Conservation (phyloP, 2,888 invertebrate species). For the Neoaliturus tenellus region DNA sequence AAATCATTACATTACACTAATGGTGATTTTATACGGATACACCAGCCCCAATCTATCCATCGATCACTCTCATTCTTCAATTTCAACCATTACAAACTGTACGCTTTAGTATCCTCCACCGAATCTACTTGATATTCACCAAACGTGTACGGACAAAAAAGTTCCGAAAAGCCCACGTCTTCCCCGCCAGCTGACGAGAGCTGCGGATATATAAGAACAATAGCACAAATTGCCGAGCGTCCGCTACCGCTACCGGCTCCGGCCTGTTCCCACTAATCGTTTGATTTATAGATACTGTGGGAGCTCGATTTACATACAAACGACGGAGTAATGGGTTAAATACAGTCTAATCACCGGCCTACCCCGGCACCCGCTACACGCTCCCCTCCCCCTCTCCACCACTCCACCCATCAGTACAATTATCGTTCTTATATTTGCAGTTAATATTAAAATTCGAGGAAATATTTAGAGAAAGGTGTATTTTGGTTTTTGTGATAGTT, state of each 20-base stretch:
- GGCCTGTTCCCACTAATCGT: slow-evolving; percentile 27
- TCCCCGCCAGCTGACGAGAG: not conserved
- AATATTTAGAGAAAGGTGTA: too few species aligned
- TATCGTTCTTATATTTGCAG: slow-evolving; percentile 17
- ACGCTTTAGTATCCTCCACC: too few species aligned
- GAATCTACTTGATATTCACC: not conserved
- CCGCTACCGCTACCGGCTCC: slow-evolving; percentile 36
- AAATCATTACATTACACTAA: too few species aligned
- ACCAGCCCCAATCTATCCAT: too few species aligned
- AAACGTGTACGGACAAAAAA: not conserved
- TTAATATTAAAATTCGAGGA: not conserved
- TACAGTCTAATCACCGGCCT: slow-evolving; percentile 4
- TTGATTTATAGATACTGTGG: slow-evolving; percentile 36
- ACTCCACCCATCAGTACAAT: not conserved
- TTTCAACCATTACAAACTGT: too few species aligned
- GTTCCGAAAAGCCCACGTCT: not conserved
- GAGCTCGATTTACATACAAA: slow-evolving; percentile 37
- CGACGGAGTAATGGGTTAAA: slow-evolving; percentile 21
- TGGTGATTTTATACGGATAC: too few species aligned
- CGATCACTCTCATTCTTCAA: too few species aligned
- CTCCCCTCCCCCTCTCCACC: too few species aligned
- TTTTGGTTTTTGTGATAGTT: too few species aligned
- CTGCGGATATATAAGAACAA: slow-evolving; percentile 41
- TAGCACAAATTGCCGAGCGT: slow-evolving; percentile 26
- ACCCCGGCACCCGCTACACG: not conserved